Conservation (phyloP, 2,797 vertebrate species). For the Diplodus sargus region DNA sequence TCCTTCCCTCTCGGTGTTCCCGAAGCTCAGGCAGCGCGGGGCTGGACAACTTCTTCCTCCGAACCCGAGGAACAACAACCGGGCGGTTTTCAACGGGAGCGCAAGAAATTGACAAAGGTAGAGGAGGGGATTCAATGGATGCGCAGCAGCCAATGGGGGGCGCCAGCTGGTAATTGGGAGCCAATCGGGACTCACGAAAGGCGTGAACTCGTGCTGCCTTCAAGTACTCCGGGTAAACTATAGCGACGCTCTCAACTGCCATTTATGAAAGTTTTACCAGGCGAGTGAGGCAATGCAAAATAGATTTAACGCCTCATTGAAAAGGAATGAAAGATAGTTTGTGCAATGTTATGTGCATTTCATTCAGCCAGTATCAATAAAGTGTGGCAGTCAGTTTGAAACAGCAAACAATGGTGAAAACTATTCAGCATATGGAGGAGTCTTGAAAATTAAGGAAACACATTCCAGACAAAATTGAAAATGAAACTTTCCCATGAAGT, state of each 20-base stretch:
- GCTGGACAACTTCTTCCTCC: conserved; percentile 49
- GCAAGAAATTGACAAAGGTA: conserved; percentile 86
- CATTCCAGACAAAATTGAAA: background rate
- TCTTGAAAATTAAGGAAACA: background rate
- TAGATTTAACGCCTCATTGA: background rate
- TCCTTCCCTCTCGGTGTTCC: conserved; percentile 14
- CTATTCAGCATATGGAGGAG: background rate
- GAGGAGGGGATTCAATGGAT: conserved; percentile 83
- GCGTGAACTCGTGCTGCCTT: conserved; percentile 72
- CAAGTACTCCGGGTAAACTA: conserved; percentile 24
- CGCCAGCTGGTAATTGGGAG: conserved; percentile 11
- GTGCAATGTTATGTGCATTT: background rate
- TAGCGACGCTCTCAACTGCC: background rate
- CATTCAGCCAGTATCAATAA: no score
- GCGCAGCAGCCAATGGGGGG: conserved; percentile 76
- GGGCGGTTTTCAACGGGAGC: conserved; percentile 79
- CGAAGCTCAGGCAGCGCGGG: conserved; percentile 10
- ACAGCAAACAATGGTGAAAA: background rate
- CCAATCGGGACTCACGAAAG: conserved; percentile 75
- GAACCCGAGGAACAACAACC: conserved; percentile 68
- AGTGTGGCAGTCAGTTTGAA: no score
- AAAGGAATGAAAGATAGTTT: background rate
- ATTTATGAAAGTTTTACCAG: background rate
- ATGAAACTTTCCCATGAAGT: background rate
- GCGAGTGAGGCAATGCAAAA: background rate